A percentile compares a stretch with the other conserved stretches of the same genome.
Evolutionary conservation across 64 coral and sea anemone genomes (phyloP).

Genomic region (Montipora foliosa): DNA sequence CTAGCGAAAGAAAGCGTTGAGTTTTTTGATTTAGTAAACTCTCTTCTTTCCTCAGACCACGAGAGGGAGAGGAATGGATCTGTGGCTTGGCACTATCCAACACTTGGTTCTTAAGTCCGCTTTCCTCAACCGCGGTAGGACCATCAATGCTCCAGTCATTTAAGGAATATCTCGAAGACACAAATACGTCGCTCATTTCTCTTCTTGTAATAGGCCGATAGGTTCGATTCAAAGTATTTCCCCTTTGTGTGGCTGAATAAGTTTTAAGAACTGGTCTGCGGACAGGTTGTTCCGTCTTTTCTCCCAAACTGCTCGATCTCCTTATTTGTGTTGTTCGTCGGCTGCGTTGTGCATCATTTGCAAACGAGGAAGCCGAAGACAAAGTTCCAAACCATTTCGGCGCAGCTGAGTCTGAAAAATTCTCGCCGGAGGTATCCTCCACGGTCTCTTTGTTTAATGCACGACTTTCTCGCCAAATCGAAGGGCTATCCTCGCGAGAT

Average conservation of each 20-base stretch:
- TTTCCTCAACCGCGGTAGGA: not conserved
- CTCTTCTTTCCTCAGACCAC: not conserved
- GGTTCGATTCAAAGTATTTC: not conserved
- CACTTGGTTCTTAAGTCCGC: not conserved
- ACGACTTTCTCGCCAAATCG: not conserved
- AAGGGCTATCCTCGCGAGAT: not conserved
- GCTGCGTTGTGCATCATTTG: not conserved
- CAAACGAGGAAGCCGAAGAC: not conserved
- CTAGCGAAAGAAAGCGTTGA: not conserved
- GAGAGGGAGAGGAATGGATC: not conserved
- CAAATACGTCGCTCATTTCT: not conserved
- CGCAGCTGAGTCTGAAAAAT: not conserved
- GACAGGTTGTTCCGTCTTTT: not conserved
- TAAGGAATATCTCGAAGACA: not conserved
- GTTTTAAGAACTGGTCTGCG: slow-evolving; percentile 20
- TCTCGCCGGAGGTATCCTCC: not conserved
- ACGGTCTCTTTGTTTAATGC: not conserved
- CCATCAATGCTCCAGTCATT: not conserved
- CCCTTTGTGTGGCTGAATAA: not conserved
- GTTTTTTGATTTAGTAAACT: not conserved
- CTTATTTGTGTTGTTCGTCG: not conserved
- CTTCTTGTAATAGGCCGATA: not conserved
- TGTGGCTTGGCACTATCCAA: not conserved
- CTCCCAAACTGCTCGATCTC: not conserved
- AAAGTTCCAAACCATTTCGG: not conserved